phyloP scores from a whole-genome alignment of 2,113 vertebrate genomes.

The Anser cygnoides region DNA sequence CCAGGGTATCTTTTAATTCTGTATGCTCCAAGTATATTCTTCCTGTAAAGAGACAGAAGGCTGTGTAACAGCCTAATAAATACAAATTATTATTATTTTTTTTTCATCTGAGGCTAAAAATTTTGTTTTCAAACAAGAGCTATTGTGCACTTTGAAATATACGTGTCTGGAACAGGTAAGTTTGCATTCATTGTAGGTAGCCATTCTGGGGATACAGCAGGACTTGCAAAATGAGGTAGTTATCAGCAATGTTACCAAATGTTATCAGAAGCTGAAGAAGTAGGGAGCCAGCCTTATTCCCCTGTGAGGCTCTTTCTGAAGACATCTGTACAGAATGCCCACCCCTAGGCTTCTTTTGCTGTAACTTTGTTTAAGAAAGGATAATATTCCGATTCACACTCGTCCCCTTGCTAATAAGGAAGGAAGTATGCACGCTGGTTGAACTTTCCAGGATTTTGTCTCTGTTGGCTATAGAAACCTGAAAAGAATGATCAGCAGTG shows the following conservation, averaged over 20 bases:
- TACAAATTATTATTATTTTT: background rate
- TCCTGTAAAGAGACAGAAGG: background rate
- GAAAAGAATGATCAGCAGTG: background rate
- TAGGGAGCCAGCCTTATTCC: background rate
- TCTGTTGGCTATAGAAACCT: background rate
- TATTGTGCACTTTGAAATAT: conserved; percentile 14
- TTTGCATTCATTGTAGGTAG: background rate
- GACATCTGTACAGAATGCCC: background rate
- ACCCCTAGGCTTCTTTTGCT: background rate
- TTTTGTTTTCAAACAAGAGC: background rate
- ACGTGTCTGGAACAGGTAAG: background rate
- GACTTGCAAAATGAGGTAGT: background rate
- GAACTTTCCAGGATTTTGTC: background rate
- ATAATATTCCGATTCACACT: background rate
- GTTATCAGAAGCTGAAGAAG: background rate
- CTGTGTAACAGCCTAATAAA: conserved; percentile 34
- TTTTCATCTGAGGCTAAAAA: conserved; percentile 30
- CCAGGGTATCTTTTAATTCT: background rate
- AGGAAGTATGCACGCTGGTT: background rate
- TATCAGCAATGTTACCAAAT: background rate
- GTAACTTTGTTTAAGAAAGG: background rate
- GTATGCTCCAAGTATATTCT: conserved; percentile 1
- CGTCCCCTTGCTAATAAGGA: background rate
- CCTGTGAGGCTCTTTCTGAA: background rate
- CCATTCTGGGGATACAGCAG: background rate